phyloP scores from a whole-genome alignment of 2,113 vertebrate species.

The Pomatostomus ruficeps region DNA sequence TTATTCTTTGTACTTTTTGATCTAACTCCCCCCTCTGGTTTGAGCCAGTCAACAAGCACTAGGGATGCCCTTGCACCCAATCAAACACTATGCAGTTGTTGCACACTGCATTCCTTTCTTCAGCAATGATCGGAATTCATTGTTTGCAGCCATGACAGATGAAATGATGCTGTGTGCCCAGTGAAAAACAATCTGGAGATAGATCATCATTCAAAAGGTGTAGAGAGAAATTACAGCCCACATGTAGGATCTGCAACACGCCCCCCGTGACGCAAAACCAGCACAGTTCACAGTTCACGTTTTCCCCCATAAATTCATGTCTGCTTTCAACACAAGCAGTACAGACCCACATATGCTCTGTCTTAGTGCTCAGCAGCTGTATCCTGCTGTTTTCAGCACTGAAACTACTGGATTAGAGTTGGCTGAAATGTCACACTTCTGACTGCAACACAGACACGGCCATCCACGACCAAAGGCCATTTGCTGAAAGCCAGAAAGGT shows the following conservation, averaged over 20 bases:
- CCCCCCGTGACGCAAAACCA: not conserved
- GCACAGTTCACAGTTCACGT: not conserved
- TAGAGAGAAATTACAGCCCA: not conserved
- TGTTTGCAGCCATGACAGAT: not conserved
- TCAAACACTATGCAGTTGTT: not conserved
- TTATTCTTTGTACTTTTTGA: not conserved
- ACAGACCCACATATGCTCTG: not conserved
- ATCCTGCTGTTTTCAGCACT: not conserved
- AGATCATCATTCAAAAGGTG: not conserved
- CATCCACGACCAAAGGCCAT: not conserved
- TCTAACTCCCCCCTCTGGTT: not conserved
- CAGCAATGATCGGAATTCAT: not conserved
- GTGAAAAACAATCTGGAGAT: not conserved
- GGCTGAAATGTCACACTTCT: not conserved
- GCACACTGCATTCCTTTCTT: not conserved
- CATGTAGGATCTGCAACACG: not conserved
- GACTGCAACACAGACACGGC: not conserved
- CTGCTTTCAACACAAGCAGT: not conserved
- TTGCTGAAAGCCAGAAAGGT: not conserved
- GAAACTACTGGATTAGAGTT: not conserved
- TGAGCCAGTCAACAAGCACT: not conserved
- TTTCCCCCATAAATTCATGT: not conserved
- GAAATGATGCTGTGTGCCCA: not conserved
- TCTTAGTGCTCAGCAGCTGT: not conserved
- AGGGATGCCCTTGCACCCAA: not conserved